Evolutionary conservation across 2,113 vertebrate species (phyloP).

Genomic region (Salvelinus sp.): DNA sequence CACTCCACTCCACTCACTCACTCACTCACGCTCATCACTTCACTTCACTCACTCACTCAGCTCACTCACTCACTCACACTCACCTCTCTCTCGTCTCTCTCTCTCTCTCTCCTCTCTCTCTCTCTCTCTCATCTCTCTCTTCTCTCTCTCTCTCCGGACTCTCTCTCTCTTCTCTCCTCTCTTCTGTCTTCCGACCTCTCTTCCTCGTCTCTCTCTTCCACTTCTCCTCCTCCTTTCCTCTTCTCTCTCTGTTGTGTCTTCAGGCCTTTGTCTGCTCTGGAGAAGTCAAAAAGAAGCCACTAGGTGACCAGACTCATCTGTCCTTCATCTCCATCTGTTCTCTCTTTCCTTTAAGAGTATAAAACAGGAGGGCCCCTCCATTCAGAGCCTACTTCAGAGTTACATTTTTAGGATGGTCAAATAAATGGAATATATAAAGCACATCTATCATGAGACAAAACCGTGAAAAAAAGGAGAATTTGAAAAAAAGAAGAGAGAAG

Average conservation of each 20-base stretch:
- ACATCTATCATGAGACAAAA: constrained; percentile 17
- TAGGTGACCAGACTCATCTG: constrained; percentile 41
- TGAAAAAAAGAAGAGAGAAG: not conserved
- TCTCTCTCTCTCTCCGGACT: no score
- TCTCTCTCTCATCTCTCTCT: no score
- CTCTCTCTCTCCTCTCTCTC: no score
- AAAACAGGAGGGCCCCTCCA: constrained; percentile 40
- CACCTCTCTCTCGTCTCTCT: no score
- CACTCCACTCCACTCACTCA: no score
- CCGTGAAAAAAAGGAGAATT: not conserved
- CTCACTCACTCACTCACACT: no score
- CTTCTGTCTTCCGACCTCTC: no score
- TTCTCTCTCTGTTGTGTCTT: constrained; percentile 20
- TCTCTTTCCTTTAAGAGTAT: constrained; percentile 40
- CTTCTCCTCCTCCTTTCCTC: no score
- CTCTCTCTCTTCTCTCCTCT: no score
- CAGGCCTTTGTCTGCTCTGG: constrained; percentile 43
- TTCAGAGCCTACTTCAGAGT: constrained; percentile 39
- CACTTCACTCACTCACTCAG: no score
- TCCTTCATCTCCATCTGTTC: constrained; percentile 29
- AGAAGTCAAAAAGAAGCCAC: constrained; percentile 42
- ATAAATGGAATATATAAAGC: not conserved
- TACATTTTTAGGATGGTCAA: not conserved
- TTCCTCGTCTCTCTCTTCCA: no score
- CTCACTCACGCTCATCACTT: no score